These are phyloP conservation scores for Gastracanthus pulcherrimus DNA, from an alignment of 2,888 invertebrate species.

Conservation along the genomic window DNA sequence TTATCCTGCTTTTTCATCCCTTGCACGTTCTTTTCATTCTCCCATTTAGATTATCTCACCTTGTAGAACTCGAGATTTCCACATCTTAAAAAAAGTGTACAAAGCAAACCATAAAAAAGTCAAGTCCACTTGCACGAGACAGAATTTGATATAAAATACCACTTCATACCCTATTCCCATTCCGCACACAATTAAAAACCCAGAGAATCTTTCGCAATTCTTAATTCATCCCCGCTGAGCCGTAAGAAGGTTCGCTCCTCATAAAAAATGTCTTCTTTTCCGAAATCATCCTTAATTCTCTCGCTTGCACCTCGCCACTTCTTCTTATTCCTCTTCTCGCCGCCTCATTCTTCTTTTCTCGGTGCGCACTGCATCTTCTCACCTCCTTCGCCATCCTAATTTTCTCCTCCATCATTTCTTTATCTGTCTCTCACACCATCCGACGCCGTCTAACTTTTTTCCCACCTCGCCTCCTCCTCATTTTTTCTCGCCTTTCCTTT, in stretches of 20 bases:
- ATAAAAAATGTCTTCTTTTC: constrained; percentile 41
- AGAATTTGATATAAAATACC: too few species aligned
- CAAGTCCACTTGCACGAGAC: too few species aligned
- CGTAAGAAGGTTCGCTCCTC: too few species aligned
- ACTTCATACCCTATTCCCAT: too few species aligned
- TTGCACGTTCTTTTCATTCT: background rate
- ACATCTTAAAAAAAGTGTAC: too few species aligned
- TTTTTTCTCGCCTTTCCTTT: background rate
- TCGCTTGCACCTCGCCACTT: background rate
- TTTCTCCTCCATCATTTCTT: constrained; percentile 52
- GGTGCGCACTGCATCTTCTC: background rate
- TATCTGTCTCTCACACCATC: constrained; percentile 48
- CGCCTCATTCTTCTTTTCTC: background rate
- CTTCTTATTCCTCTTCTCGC: too few species aligned
- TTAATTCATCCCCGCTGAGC: too few species aligned
- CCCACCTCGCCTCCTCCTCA: background rate
- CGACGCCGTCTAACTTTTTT: constrained; percentile 27
- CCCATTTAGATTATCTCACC: too few species aligned
- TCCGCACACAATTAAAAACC: too few species aligned
- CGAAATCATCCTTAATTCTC: constrained; percentile 28
- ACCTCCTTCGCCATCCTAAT: constrained; percentile 50
- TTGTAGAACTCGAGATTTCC: too few species aligned
- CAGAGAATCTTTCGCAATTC: too few species aligned
- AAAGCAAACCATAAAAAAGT: too few species aligned
- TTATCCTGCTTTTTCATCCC: background rate